Evolutionary conservation across 2,797 vertebrate species (phyloP).

Genomic region (Helicolenus hilgendorfi): DNA sequence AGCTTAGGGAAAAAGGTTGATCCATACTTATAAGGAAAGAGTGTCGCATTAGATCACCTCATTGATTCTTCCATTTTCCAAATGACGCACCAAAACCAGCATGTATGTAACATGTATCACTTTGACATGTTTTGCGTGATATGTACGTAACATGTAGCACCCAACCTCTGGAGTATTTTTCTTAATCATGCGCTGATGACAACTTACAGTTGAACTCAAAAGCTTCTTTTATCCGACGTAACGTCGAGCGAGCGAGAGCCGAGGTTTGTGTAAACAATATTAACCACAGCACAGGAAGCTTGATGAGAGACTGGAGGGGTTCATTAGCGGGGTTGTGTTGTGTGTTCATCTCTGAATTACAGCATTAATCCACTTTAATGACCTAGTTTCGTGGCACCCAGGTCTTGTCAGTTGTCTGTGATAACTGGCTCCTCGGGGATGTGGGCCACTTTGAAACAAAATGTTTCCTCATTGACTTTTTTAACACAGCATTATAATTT

Average conservation of each 20-base stretch:
- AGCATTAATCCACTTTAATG: constrained; percentile 86
- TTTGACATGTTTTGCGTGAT: background rate
- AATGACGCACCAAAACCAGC: background rate
- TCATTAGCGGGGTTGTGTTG: constrained; percentile 68
- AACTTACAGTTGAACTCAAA: background rate
- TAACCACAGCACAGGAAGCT: constrained; percentile 44
- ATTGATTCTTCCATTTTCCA: background rate
- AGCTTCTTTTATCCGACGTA: background rate
- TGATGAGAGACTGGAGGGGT: constrained; percentile 60
- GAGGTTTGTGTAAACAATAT: constrained; percentile 52
- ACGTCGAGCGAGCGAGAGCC: background rate
- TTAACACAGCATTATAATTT: constrained; percentile 34
- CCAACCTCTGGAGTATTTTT: background rate
- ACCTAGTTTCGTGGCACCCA: constrained; percentile 80
- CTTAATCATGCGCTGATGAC: background rate
- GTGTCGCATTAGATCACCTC: background rate
- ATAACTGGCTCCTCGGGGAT: constrained; percentile 79
- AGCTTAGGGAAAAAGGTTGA: background rate
- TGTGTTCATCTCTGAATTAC: constrained; percentile 78
- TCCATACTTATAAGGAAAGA: background rate
- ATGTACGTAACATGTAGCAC: background rate
- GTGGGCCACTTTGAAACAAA: constrained; percentile 82
- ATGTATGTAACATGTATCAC: background rate
- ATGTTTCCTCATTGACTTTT: constrained; percentile 76
- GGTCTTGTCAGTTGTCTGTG: constrained; percentile 80